Conservation (phyloP, 2,113 vertebrate genomes). For the Chunga burmeisteri region DNA sequence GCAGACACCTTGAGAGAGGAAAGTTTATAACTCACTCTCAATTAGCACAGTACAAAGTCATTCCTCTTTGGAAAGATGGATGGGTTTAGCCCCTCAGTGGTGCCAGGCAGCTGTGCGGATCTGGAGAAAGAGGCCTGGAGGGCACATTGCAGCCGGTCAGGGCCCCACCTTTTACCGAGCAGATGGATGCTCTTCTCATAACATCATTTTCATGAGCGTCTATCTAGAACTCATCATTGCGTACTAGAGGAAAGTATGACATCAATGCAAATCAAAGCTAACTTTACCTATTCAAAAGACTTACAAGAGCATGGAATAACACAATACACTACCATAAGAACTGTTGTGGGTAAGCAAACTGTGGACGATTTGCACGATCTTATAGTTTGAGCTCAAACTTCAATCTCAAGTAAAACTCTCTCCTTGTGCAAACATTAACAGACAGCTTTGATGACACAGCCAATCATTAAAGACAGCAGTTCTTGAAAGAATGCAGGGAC, state of each 20-base stretch:
- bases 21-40: background rate
- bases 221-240: background rate
- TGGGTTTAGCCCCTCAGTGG: background rate
- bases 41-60: background rate
- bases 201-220: background rate
- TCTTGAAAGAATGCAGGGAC: background rate
- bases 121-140: background rate
- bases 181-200: background rate
- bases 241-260: background rate
- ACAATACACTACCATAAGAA: background rate
- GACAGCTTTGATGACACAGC: background rate
- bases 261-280: background rate
- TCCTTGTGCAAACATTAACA: background rate
- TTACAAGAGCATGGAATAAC: background rate
- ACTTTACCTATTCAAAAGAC: background rate
- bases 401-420: background rate
- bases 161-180: background rate
- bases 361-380: background rate
- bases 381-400: too few species aligned
- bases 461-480: background rate
- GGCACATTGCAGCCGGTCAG: background rate
- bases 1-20: background rate
- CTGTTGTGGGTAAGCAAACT: rapidly evolving
- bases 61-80: background rate
- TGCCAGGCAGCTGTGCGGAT: background rate